A percentile compares a stretch with the other conserved stretches of the same genome.
Evolutionary conservation across 30 jellyfish, hydroid and myxozoan genomes (phyloP).

Genomic region (Aurelia coerulea): DNA sequence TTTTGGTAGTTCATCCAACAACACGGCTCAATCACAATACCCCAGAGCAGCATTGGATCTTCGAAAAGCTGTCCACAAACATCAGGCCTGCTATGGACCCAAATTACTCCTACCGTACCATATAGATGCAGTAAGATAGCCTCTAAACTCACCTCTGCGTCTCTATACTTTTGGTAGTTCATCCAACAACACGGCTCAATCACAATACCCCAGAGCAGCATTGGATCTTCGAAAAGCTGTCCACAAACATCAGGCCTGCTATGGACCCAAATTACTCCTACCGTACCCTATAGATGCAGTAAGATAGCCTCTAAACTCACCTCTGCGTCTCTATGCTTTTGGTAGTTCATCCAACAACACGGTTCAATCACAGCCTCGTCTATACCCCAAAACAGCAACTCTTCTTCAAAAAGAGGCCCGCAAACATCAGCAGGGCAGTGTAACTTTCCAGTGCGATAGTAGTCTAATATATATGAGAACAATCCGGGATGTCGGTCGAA

Average conservation of each 20-base stretch:
- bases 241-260: too few species aligned
- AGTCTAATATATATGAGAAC: constrained; percentile 81
- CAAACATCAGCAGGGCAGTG: constrained; percentile 93
- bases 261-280: too few species aligned
- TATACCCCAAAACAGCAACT: constrained; percentile 86
- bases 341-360: constrained; percentile 87
- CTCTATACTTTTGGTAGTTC: neutral
- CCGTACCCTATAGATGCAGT: too few species aligned
- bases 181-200: constrained; percentile 80
- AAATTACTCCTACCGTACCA: too few species aligned
- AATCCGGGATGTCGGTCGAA: constrained; percentile 91
- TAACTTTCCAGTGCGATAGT: constrained; percentile 86
- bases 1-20: constrained; percentile 85
- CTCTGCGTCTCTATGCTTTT: constrained; percentile 82
- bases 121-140: too few species aligned
- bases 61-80: constrained; percentile 92
- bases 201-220: too few species aligned
- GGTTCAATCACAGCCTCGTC: constrained; percentile 89
- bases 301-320: neutral
- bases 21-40: constrained; percentile 83
- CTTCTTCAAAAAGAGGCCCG: constrained; percentile 95
- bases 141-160: neutral
- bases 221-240: too few species aligned
- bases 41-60: constrained; percentile 87
- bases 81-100: neutral